These are phyloP conservation scores for Lepus oiostolus DNA, from an alignment of 2,797 vertebrate species.

Conservation along the genomic window DNA sequence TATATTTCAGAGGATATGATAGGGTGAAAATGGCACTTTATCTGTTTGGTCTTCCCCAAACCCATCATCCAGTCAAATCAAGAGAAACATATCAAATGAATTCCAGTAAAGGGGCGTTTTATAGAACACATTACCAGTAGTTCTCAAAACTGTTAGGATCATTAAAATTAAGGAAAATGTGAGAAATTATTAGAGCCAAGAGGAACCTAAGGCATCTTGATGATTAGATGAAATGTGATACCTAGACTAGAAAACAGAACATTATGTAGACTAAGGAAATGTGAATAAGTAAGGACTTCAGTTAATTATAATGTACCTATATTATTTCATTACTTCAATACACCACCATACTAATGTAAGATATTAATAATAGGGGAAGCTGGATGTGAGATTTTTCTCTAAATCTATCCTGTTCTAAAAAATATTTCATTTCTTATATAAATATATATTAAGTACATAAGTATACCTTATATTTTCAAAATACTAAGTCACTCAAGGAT, in stretches of 20 bases:
- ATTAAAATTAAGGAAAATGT: conserved; percentile 26
- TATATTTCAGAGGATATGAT: not conserved
- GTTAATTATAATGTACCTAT: not conserved
- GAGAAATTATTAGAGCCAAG: not conserved
- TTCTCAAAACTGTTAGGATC: not conserved
- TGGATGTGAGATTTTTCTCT: not conserved
- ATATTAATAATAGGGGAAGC: not conserved
- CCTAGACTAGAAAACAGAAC: not conserved
- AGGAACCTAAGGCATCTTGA: not conserved
- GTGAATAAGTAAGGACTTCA: not conserved
- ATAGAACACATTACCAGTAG: not conserved
- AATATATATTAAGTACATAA: too few species aligned
- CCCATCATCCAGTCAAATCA: not conserved
- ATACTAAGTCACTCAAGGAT: not conserved
- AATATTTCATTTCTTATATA: not conserved
- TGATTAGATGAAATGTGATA: not conserved
- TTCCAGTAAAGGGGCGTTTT: not conserved
- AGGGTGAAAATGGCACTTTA: not conserved
- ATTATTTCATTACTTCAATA: conserved; percentile 1
- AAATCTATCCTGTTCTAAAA: conserved; percentile 3
- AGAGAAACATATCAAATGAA: conserved; percentile 7
- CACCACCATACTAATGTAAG: not conserved
- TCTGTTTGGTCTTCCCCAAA: not conserved
- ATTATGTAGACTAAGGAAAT: not conserved
- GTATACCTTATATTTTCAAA: too few species aligned